Base-by-base conservation (phyloP, 2,113 vertebrate species). In the Ceratotherium simum region DNA sequence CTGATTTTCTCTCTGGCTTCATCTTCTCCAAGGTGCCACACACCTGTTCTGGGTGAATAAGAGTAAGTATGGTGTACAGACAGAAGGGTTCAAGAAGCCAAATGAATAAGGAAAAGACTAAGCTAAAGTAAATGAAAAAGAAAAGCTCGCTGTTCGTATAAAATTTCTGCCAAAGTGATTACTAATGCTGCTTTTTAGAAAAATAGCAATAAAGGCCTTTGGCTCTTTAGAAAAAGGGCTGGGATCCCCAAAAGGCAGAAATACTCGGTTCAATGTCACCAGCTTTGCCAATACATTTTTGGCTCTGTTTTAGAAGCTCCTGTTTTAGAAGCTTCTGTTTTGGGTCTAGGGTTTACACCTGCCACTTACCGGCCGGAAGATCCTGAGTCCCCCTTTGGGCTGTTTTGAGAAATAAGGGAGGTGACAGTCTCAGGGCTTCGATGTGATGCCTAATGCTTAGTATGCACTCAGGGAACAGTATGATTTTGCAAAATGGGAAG, bases 1-100 rank as follows among this genome's bases (percentile, higher is more conserved):
- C 89, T 92, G 69, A 58, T 92, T 88, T 84, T 75, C 39, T 88
- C 81, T 56, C 85, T 84, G 92, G 58, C 78, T 89, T 62, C 93
- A 10, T 85, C 83, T 95, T 85, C 87, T 88, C 78, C 76, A 56
- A 90, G 80, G 92, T 87, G 85, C 76, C 6, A 51, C 51, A 73
- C 69, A 92, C 82, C 81, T 95, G 83, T 86, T 70, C 90, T 31
- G 92, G 83, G 87, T 78, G 54, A 91, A 39, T 83, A 83, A 62
- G 64, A 72, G 6, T 51, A 85, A 78, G 39, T 58, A n/a, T 7
- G 11, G 70, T 54, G 9, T 56, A 27, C 5, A 33, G 31, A 91
- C 0, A 65, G 70, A 51, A 91, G 14, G 36, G 65, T 65, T 54
- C 31, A 3, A 60, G 39, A 83, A 88, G 70, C 25, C 1, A 0